Conservation (phyloP, 2,113 vertebrate species). For the Epinephelus fuscoguttatus region DNA sequence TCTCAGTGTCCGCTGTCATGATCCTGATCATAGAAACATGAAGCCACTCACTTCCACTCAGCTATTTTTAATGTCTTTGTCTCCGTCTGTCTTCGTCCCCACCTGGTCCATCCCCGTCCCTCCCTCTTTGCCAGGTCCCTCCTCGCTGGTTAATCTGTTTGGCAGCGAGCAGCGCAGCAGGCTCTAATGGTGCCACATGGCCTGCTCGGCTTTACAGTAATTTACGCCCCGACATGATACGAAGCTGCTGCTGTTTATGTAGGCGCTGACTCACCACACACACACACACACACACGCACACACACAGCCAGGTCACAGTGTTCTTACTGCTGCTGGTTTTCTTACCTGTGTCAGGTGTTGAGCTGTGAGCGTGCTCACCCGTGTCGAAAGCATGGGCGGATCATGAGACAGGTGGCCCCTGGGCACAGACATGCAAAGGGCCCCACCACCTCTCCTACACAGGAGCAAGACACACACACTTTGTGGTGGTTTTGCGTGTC, state of each 20-base stretch:
- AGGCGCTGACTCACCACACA: constrained; percentile 4
- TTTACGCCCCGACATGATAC: constrained; percentile 72
- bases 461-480: too few species aligned
- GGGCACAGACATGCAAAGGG: too few species aligned
- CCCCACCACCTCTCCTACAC: too few species aligned
- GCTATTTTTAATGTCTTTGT: not conserved
- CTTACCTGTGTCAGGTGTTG: not conserved
- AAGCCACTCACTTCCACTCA: not conserved
- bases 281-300: constrained; percentile 5
- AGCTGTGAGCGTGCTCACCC: not conserved
- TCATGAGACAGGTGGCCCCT: too few species aligned
- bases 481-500: too few species aligned
- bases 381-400: too few species aligned
- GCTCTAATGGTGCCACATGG: constrained; percentile 66
- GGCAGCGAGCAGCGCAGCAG: constrained; percentile 48
- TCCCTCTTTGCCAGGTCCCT: constrained; percentile 33
- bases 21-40: not conserved
- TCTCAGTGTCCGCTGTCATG: too few species aligned
- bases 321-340: constrained; percentile 32
- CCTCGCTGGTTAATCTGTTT: constrained; percentile 36
- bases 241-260: constrained; percentile 65
- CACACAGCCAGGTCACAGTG: constrained; percentile 49
- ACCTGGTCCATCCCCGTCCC: not conserved
- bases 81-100: not conserved
- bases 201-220: constrained; percentile 56